Base-by-base conservation (phyloP, 2,888 invertebrate species). In the Hyposoter didymator region DNA sequence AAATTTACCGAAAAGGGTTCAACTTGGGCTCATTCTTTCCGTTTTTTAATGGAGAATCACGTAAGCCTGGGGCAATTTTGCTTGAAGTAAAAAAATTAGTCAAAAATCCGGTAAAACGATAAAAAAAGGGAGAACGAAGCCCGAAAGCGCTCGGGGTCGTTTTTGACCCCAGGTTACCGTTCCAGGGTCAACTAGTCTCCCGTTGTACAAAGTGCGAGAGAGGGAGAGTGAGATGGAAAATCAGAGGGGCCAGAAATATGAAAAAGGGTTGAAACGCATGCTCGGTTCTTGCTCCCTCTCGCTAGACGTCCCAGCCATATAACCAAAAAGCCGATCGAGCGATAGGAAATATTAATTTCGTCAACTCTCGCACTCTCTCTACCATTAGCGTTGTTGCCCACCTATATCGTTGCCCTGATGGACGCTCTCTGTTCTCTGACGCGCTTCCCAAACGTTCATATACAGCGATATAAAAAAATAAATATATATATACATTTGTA, bases 281-380 rank as follows among this genome's bases (percentile, higher is more conserved):
- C 35, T 12, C 47, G 14, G n/a, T 19, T 52, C 49, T 49, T 43
- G 1, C 47, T 80, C 76, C 43, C 70, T 19, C 69, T 47, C 67
- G 39, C 19, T 22, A 84, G 85, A 82, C 85, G 87, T 81, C 7
- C 4, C 39, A 10, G 84, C 87, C 79, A 81, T 78, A 59, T 22
- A 81, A 67, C 82, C 82, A 62, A 79, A 85, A 84, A 84, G 80
- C 86, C 87, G 89, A 90, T 90, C 87, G 88, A 84, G 84, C 86
- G 89, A 90, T 90, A 89, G 88, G 88, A 88, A 89, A 90, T 91
- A 91, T 91, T 90, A 90, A 91, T 91, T 90, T 89, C 87, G 86
- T 89, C 90, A 90, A 90, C 89, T 91, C 90, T 86, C 87, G 82
- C 86, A 69, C 86, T 84, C 88, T 81, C 19, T 72, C 74, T 62